These are phyloP conservation scores for Dendrolimus pini DNA, from an alignment of 2,888 invertebrate species.

Conservation along the genomic window DNA sequence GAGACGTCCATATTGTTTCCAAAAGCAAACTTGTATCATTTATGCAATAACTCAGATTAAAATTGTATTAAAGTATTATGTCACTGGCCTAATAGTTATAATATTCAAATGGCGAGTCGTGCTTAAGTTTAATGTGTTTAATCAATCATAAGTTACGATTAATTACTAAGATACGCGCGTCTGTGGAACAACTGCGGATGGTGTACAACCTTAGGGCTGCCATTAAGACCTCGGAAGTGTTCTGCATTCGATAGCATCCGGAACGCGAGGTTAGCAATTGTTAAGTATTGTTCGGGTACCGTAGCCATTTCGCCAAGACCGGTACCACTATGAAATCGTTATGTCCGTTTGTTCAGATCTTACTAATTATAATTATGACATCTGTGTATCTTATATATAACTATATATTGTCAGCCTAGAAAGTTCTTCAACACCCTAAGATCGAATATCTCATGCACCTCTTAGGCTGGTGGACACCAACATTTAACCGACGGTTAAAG, in stretches of 20 bases:
- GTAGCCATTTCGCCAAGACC: too few species aligned
- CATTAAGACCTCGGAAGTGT: not conserved
- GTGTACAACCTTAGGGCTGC: conserved; percentile 6
- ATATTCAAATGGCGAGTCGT: conserved; percentile 72
- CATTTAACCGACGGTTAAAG: too few species aligned
- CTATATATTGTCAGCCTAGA: too few species aligned
- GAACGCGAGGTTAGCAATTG: too few species aligned
- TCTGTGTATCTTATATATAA: too few species aligned
- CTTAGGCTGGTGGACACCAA: too few species aligned
- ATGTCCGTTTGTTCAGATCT: too few species aligned
- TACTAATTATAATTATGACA: too few species aligned
- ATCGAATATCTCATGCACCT: too few species aligned
- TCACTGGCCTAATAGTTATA: conserved; percentile 67
- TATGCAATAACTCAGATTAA: conserved; percentile 68
- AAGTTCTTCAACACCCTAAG: too few species aligned
- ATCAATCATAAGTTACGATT: conserved; percentile 74
- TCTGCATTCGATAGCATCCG: not conserved
- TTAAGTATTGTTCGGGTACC: too few species aligned
- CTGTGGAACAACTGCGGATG: conserved; percentile 20
- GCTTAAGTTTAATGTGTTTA: conserved; percentile 69
- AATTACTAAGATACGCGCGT: conserved; percentile 69
- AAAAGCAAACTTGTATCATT: conserved; percentile 57
- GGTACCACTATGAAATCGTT: too few species aligned
- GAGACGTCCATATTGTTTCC: conserved; percentile 63
- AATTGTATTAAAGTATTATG: conserved; percentile 69